Conservation (phyloP, 2,113 vertebrate genomes). For the Xenus cinereus region DNA sequence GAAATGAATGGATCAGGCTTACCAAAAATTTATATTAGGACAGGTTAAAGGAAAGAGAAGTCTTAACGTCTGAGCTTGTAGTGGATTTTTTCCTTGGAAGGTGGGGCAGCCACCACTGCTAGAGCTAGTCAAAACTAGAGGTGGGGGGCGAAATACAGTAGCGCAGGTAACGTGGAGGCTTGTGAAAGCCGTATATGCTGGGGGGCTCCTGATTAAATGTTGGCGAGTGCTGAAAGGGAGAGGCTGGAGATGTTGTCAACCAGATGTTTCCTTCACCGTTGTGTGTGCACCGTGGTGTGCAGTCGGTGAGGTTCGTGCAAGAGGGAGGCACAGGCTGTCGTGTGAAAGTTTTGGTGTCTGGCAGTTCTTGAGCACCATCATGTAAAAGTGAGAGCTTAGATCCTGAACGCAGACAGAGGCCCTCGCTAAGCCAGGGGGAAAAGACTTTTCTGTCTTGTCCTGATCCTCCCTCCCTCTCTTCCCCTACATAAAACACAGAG, state of each 20-base stretch:
- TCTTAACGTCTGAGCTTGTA: not conserved
- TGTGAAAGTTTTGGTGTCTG: not conserved
- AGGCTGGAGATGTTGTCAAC: not conserved
- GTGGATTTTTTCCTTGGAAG: not conserved
- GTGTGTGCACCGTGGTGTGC: rapidly evolving
- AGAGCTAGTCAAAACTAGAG: not conserved
- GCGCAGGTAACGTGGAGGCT: not conserved
- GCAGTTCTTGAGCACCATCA: not conserved
- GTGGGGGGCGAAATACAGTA: not conserved
- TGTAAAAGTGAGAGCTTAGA: not conserved
- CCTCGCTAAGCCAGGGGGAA: not conserved
- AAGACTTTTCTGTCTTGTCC: not conserved
- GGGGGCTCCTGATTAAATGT: not conserved
- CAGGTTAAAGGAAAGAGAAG: not conserved
- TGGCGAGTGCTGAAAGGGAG: not conserved
- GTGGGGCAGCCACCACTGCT: not conserved
- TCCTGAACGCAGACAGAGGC: not conserved
- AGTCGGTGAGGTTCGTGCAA: not conserved
- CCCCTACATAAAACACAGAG: not conserved
- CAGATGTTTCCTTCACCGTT: not conserved
- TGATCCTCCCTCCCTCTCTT: not conserved
- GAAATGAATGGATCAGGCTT: not conserved
- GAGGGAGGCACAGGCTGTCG: not conserved
- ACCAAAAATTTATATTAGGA: not conserved
- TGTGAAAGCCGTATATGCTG: not conserved